These are phyloP conservation scores for Myotis lucifugus DNA, from an alignment of 2,113 vertebrate genomes.

Conservation along the genomic window DNA sequence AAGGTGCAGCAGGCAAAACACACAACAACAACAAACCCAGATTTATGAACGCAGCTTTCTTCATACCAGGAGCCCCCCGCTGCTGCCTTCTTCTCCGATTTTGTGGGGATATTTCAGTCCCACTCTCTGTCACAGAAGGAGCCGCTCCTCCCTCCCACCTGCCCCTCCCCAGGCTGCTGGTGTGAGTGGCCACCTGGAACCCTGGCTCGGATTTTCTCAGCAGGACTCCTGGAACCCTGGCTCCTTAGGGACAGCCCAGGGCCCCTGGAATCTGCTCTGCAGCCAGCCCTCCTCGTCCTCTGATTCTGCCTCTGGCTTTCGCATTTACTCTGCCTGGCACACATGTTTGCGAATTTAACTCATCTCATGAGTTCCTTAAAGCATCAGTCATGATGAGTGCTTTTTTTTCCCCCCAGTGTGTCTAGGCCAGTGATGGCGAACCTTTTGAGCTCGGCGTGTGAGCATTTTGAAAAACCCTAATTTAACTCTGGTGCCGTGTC, in stretches of 20 bases:
- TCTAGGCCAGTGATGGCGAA: too few species aligned
- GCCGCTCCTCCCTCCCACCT: background rate
- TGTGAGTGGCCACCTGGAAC: background rate
- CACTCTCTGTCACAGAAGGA: background rate
- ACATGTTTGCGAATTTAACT: background rate
- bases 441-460: too few species aligned
- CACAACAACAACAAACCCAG: background rate
- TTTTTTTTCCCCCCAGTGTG: too few species aligned
- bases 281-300: background rate
- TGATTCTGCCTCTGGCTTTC: background rate
- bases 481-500: too few species aligned
- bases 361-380: background rate
- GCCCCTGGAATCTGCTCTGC: background rate
- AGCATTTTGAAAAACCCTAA: too few species aligned
- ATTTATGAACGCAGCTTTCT: background rate
- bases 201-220: background rate
- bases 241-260: background rate
- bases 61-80: accelerated
- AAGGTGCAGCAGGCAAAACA: background rate
- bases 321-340: background rate
- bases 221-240: background rate
- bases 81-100: background rate
- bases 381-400: background rate
- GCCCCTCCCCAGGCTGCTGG: background rate
- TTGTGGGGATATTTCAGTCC: background rate